These are phyloP conservation scores for Chiloscyllium punctatum DNA, from an alignment of 2,797 vertebrate species.

Conservation along the genomic window DNA sequence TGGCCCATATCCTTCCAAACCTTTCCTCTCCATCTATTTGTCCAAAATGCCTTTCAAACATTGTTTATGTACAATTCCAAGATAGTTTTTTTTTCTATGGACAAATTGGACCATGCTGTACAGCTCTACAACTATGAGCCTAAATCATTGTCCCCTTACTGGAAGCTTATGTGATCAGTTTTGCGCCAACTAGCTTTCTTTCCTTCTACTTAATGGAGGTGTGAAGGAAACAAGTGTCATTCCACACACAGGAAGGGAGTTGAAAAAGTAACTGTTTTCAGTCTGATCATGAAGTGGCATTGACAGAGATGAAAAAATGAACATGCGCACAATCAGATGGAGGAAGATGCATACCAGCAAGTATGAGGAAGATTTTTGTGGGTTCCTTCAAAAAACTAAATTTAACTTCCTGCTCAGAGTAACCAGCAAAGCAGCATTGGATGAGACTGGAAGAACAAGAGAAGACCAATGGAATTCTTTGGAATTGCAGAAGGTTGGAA, in stretches of 20 bases:
- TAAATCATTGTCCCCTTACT: background rate
- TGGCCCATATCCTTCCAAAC: too few relatives aligned
- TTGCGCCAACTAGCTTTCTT: background rate
- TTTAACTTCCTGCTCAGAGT: background rate
- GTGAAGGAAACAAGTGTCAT: background rate
- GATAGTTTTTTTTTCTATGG: background rate
- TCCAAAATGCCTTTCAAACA: background rate
- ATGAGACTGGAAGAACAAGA: too few relatives aligned
- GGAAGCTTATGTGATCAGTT: background rate
- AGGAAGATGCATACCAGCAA: background rate
- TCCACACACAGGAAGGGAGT: background rate
- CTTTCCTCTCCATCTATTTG: too few relatives aligned
- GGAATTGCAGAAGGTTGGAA: too few relatives aligned
- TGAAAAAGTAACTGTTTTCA: background rate
- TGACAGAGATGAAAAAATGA: background rate
- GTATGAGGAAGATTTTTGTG: background rate
- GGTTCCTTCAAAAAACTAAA: background rate
- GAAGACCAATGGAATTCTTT: too few relatives aligned
- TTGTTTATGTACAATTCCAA: background rate
- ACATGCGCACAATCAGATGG: background rate
- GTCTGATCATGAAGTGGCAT: background rate
- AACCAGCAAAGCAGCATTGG: too few relatives aligned
- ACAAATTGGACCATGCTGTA: too few relatives aligned
- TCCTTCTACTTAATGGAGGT: background rate
- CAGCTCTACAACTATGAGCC: too few relatives aligned